Percentiles rank a stretch among this genome's conserved stretches.
Evolutionary conservation across 2,888 invertebrate genomes (phyloP).

Genomic region (Ditula angustiorana): DNA sequence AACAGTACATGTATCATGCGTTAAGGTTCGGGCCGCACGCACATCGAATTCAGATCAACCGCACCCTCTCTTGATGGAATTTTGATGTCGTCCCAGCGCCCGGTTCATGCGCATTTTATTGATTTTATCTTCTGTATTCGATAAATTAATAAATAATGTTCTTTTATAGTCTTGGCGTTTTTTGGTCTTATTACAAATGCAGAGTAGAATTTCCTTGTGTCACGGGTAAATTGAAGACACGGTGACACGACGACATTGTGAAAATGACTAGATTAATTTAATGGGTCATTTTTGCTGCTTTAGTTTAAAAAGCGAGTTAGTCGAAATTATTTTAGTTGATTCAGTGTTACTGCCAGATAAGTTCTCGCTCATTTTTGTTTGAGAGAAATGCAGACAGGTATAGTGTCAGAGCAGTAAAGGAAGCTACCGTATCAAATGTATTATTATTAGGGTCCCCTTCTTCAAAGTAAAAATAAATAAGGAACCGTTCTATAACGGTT

Average conservation of each 20-base stretch:
- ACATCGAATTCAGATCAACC: slow-evolving; percentile 74
- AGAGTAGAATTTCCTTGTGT: not conserved
- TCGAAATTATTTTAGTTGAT: no score
- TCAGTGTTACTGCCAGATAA: no score
- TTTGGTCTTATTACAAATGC: slow-evolving; percentile 1
- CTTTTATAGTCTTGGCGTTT: slow-evolving; percentile 11
- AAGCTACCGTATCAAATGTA: no score
- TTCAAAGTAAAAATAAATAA: no score
- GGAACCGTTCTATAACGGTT: no score
- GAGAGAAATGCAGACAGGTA: no score
- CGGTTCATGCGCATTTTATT: slow-evolving; percentile 45
- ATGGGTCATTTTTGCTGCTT: no score
- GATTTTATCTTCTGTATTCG: slow-evolving; percentile 39
- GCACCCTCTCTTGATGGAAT: slow-evolving; percentile 67
- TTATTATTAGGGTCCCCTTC: no score
- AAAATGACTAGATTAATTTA: no score
- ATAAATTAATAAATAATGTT: slow-evolving; percentile 38
- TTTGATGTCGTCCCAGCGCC: slow-evolving; percentile 66
- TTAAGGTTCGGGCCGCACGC: slow-evolving; percentile 54
- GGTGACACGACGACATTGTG: not conserved
- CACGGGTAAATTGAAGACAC: not conserved
- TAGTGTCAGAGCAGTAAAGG: no score
- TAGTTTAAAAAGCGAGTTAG: no score
- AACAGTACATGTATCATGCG: slow-evolving; percentile 40
- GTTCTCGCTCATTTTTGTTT: no score